Conservation (phyloP, 2,113 vertebrate genomes). For the Jacana jacana region DNA sequence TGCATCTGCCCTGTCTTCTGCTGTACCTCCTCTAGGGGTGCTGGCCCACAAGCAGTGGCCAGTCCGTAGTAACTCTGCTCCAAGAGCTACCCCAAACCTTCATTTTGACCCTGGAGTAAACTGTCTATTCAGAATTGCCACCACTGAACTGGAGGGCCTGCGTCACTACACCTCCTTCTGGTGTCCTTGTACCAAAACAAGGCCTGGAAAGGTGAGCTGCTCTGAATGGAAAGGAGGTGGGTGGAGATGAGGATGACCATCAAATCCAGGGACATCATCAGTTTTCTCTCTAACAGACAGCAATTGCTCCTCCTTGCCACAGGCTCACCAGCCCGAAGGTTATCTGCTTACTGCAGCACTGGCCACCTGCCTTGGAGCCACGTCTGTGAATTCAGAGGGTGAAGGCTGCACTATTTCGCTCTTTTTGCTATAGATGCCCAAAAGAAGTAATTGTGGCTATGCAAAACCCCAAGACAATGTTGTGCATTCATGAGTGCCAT, state of each 20-base stretch:
- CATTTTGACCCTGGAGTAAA: background rate
- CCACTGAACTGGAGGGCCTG: background rate
- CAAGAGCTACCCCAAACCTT: background rate
- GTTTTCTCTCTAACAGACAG: background rate
- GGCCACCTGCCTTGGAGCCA: background rate
- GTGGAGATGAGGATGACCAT: background rate
- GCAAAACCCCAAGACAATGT: background rate
- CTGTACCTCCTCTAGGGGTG: background rate
- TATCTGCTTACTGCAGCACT: background rate
- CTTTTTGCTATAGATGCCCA: background rate
- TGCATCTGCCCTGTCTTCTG: background rate
- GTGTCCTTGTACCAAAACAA: background rate
- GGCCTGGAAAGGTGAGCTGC: background rate
- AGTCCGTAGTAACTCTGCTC: background rate
- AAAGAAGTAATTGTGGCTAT: background rate
- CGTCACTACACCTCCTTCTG: background rate
- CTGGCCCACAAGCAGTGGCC: background rate
- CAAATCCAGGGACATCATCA: background rate
- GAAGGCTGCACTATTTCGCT: background rate
- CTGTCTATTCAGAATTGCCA: background rate
- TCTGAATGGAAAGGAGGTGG: background rate
- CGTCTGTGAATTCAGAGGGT: background rate
- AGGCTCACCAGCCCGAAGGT: background rate
- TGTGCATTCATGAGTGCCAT: constrained; percentile 36
- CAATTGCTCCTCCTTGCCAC: background rate